Base-by-base conservation (phyloP, 2,888 invertebrate species). In the Leptopilina syphax region DNA sequence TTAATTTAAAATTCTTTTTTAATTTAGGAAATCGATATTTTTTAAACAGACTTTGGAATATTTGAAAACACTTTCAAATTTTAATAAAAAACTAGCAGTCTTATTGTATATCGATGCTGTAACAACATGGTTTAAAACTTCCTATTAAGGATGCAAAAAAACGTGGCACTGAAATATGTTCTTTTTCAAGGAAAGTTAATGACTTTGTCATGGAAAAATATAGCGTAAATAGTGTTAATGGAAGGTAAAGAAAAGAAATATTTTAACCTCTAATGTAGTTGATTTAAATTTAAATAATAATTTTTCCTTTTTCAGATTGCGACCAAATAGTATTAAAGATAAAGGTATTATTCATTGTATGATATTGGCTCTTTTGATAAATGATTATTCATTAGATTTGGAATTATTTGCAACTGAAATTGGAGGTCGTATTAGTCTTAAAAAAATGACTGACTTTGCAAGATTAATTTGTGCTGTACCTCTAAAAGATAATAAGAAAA, bases 281-380 rank as follows among this genome's bases (percentile, higher is more conserved):
- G 7, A 7, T 10, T 47, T 47, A 18, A 65, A 18, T 10, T 9
- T 5, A 27, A 54, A 7, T 9, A 18, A 44, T 44, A 7, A 18
- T 63, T 73, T 78, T 78, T 77, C 1, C 57, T 68, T 57, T 89
- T 87, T 44, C 78, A 92, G 92, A 78, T 78, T 77, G 80, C 86
- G 92, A 13, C 91, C 92, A 18, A 86, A 79, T 27, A 88, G 80
- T 47, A 84, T 90, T 81, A 88, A 84, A 78, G 91, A 92, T 65
- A 92, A 91, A 85, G 91, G 87, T 57, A 81, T 91, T 41, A 80
- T 90, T 10, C 90, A 92, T 57, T 89, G 89, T 47, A 85, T 92
- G 68, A 87, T 92, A 67, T 77, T 92, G 27, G 87, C 84, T 13
- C 50, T 92, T 10, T 86, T 86, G 13, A 83, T 90, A 79, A 86